Conservation (phyloP, 2,888 invertebrate genomes). For the Ennomos fuscantarius region DNA sequence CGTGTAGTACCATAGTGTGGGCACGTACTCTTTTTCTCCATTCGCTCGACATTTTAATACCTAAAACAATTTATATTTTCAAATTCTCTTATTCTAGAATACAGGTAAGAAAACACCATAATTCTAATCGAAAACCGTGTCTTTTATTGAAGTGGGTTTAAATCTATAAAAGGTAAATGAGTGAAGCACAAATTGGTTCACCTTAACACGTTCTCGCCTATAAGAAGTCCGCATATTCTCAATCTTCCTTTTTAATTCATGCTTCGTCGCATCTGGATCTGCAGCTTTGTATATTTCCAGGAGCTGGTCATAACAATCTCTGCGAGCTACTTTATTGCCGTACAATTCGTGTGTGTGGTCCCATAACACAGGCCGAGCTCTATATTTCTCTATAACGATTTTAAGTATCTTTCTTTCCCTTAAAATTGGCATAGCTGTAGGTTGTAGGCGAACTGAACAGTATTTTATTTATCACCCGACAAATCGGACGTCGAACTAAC, state of each 20-base stretch:
- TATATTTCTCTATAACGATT: slow-evolving; percentile 17
- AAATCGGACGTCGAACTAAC: slow-evolving; percentile 11
- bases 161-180: no score
- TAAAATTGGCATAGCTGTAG: slow-evolving; percentile 7
- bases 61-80: slow-evolving; percentile 18
- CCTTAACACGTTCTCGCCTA: slow-evolving; percentile 45
- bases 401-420: slow-evolving; percentile 19
- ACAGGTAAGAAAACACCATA: no score
- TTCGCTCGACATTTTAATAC: slow-evolving; percentile 18
- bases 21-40: slow-evolving; percentile 12
- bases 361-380: slow-evolving; percentile 39
- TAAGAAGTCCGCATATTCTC: slow-evolving; percentile 47
- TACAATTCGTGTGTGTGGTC: slow-evolving; percentile 38
- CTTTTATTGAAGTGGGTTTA: no score
- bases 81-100: neutral
- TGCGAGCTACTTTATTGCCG: slow-evolving; percentile 21
- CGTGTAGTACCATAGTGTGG: slow-evolving; percentile 51
- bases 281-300: slow-evolving; percentile 17
- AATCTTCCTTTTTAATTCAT: slow-evolving; percentile 43
- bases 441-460: slow-evolving; percentile 6
- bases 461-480: neutral
- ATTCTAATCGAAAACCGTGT: no score
- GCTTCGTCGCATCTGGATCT: slow-evolving; percentile 7
- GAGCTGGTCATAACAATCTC: slow-evolving; percentile 11
- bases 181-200: slow-evolving; percentile 13